phyloP scores from a whole-genome alignment of 2,797 vertebrate species.

The Rhabdophis nuchalis region DNA sequence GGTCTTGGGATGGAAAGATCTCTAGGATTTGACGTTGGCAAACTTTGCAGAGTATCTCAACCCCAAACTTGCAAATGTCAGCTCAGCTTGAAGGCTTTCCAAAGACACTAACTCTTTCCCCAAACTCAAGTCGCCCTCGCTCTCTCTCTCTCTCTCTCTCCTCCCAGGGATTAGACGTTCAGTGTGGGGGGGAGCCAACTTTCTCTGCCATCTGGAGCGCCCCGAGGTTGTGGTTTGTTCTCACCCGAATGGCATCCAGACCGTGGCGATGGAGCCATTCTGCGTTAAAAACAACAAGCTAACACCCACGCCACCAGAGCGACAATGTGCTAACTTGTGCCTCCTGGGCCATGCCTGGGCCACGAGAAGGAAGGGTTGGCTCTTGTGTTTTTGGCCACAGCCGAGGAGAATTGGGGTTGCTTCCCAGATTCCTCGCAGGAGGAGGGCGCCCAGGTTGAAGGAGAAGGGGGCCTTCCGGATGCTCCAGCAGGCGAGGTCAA shows the following conservation, averaged over 20 bases:
- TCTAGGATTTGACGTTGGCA: neutral
- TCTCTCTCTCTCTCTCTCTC: neutral
- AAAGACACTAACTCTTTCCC: too few species aligned
- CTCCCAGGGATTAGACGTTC: neutral
- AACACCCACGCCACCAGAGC: neutral
- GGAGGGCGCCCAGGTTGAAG: neutral
- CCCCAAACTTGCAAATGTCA: neutral
- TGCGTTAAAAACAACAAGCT: neutral
- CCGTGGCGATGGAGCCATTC: neutral
- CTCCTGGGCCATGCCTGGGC: neutral
- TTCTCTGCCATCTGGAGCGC: neutral
- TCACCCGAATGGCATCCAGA: neutral
- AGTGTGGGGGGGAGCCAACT: neutral
- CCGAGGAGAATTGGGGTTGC: neutral
- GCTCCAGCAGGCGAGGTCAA: neutral
- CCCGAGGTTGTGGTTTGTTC: neutral
- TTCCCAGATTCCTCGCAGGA: neutral
- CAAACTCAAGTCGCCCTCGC: neutral
- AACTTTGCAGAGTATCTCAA: too few species aligned
- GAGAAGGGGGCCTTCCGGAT: neutral
- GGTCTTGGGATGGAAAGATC: neutral
- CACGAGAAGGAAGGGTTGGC: too few species aligned
- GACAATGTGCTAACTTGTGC: neutral
- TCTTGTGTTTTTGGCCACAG: too few species aligned
- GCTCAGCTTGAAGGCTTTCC: neutral